A percentile compares a stretch with the other conserved stretches of the same genome.
Evolutionary conservation across 2,113 vertebrate genomes (phyloP).

Genomic region (Hippocampus zosterae): DNA sequence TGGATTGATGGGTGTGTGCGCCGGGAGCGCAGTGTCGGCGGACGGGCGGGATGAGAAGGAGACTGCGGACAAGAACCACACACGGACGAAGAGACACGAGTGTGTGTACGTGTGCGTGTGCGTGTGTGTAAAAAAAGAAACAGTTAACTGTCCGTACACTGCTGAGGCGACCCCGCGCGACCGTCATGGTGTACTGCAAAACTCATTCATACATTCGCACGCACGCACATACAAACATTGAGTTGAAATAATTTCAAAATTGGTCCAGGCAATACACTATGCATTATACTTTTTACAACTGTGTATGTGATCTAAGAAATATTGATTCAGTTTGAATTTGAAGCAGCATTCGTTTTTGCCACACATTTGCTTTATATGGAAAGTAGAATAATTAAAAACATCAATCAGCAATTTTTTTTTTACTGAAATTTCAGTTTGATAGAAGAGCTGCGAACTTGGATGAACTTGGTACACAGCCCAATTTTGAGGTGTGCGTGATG

Average conservation of each 20-base stretch:
- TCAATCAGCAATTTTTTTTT: not conserved
- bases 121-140: not conserved
- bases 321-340: not conserved
- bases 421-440: not conserved
- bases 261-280: not conserved
- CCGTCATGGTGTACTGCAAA: slow-evolving; percentile 7
- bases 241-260: not conserved
- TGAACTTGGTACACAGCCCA: not conserved
- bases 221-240: not conserved
- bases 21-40: slow-evolving; percentile 4
- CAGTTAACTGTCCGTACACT: not conserved
- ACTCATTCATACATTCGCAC: not conserved
- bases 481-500: not conserved
- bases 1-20: not conserved
- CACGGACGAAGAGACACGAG: slow-evolving; percentile 32
- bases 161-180: slow-evolving; percentile 51
- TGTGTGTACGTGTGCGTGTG: no score
- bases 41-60: slow-evolving; percentile 46
- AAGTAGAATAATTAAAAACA: not conserved
- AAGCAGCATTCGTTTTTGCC: not conserved
- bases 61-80: slow-evolving; percentile 51
- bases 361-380: not conserved
- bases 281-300: no score
- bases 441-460: not conserved
- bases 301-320: no score